Conservation (phyloP, 1,140 invertebrate species). For the Bathynomus jamesi region DNA sequence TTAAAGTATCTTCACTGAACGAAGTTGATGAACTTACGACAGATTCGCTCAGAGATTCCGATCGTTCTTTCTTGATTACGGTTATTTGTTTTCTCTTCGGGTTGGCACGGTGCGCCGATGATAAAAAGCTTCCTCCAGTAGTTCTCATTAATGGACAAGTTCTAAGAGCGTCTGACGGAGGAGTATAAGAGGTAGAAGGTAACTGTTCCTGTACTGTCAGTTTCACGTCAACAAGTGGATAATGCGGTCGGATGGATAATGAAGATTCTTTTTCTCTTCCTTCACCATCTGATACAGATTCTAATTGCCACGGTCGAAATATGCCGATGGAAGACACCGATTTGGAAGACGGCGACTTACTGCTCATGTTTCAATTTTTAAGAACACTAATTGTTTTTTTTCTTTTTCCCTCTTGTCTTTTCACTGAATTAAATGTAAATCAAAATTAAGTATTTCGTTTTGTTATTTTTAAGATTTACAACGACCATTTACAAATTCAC, state of each 20-base stretch:
- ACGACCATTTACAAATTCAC: neutral
- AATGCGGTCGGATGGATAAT: neutral
- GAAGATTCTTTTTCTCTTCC: neutral
- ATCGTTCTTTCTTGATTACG: neutral
- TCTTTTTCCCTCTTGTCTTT: no score
- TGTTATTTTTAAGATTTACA: neutral
- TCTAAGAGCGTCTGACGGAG: no score
- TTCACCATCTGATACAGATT: neutral
- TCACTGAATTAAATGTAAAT: neutral
- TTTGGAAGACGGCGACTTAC: no score
- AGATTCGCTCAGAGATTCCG: neutral
- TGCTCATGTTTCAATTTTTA: no score
- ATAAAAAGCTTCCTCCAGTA: neutral
- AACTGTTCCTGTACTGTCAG: neutral
- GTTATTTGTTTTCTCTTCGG: neutral
- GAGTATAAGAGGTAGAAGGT: no score
- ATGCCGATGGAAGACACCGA: no score
- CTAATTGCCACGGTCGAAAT: neutral
- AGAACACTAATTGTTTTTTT: neutral
- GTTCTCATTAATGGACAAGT: no score
- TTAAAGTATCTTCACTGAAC: neutral
- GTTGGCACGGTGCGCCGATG: neutral
- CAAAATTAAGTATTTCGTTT: neutral
- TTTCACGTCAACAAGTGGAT: neutral
- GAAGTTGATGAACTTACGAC: neutral